Evolutionary conservation across 1,140 invertebrate genomes (phyloP).

Genomic region (Drosophila athabasca): DNA sequence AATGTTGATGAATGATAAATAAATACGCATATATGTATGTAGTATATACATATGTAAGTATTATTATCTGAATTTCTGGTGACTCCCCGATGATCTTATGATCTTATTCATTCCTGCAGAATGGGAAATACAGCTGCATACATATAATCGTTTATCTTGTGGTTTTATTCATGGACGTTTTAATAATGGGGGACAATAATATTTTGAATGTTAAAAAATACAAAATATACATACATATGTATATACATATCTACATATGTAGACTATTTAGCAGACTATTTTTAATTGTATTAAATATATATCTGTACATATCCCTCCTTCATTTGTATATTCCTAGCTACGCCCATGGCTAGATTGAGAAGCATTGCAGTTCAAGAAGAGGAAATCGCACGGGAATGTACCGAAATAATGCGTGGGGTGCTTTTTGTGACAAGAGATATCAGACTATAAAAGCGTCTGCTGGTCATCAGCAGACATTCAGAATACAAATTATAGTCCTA

Average conservation of each 20-base stretch:
- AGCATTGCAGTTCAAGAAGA: not conserved
- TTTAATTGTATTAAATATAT: too few species aligned
- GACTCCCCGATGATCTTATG: slow-evolving; percentile 22
- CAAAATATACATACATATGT: too few species aligned
- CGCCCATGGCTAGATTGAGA: slow-evolving; percentile 17
- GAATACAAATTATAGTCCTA: slow-evolving; percentile 1
- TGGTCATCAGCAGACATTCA: slow-evolving; percentile 15
- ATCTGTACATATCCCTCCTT: too few species aligned
- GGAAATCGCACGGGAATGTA: slow-evolving; percentile 19
- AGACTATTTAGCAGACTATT: too few species aligned
- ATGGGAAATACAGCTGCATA: slow-evolving; percentile 23
- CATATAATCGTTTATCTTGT: too few species aligned
- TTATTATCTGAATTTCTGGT: not conserved
- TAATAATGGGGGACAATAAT: too few species aligned
- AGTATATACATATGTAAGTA: not conserved
- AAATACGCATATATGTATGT: not conserved
- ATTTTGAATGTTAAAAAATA: too few species aligned
- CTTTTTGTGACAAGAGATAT: slow-evolving; percentile 17
- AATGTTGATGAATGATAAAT: too few species aligned
- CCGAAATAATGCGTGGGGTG: not conserved
- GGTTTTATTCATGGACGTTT: too few species aligned
- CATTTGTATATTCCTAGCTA: not conserved
- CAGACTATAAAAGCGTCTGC: slow-evolving; percentile 47
- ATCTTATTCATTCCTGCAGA: slow-evolving; percentile 8
- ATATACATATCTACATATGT: too few species aligned